These are phyloP conservation scores for Corythoichthys haematopterus DNA, from an alignment of 2,113 vertebrate genomes.

Conservation along the genomic window DNA sequence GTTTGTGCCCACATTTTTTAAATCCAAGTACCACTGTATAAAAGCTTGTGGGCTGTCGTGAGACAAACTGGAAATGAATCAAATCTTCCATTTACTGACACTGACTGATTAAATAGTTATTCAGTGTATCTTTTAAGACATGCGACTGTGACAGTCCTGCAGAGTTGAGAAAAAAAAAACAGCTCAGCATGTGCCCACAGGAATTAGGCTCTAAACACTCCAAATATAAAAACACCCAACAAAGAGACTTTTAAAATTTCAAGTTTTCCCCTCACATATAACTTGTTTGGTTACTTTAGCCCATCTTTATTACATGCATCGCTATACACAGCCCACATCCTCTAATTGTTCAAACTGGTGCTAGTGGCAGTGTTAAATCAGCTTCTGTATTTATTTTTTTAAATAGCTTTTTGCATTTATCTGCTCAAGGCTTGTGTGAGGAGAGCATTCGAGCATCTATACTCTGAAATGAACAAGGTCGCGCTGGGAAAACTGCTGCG, in stretches of 20 bases:
- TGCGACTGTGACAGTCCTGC: not conserved
- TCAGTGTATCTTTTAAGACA: not conserved
- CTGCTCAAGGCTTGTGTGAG: conserved; percentile 26
- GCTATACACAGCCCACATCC: not conserved
- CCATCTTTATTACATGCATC: not conserved
- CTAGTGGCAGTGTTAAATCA: conserved; percentile 35
- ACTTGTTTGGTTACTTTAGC: not conserved
- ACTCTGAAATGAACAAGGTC: conserved; percentile 30
- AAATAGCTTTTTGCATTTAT: conserved; percentile 46
- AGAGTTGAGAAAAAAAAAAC: not conserved
- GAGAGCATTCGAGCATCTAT: conserved; percentile 13
- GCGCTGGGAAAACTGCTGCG: conserved; percentile 26
- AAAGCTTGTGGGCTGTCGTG: not conserved
- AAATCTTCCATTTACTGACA: not conserved
- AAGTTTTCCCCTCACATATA: not conserved
- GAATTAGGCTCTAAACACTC: not conserved
- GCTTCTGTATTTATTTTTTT: conserved; percentile 38
- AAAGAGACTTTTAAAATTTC: not conserved
- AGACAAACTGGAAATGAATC: not conserved
- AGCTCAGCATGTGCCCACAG: not conserved
- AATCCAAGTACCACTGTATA: not conserved
- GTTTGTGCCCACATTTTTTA: not conserved
- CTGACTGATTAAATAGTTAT: not conserved
- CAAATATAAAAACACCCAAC: not conserved
- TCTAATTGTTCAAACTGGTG: not conserved